Evolutionary conservation across 2,113 vertebrate species (phyloP).

Genomic region (Garra rufa): DNA sequence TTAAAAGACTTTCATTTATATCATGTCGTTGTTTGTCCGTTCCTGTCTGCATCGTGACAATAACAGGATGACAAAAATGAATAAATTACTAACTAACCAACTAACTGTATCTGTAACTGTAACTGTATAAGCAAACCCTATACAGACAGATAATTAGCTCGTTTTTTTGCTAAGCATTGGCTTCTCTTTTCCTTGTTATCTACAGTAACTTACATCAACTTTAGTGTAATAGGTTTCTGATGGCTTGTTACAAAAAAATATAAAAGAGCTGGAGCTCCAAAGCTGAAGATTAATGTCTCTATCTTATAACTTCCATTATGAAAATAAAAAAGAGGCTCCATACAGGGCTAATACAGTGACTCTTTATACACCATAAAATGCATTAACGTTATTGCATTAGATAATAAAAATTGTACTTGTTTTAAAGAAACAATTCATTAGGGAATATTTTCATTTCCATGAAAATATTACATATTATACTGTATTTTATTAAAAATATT

Average conservation of each 20-base stretch:
- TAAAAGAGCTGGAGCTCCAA: background rate
- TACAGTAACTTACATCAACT: background rate
- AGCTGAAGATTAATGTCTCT: background rate
- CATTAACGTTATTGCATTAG: background rate
- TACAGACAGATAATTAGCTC: background rate
- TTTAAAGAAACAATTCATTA: background rate
- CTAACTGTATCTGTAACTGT: background rate
- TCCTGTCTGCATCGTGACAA: too few relatives aligned
- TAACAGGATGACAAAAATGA: too few relatives aligned
- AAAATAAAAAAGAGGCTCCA: background rate
- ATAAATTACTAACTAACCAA: background rate
- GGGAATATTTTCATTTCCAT: background rate
- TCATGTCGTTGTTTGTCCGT: too few relatives aligned
- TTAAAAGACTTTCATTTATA: too few relatives aligned
- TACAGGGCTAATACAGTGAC: background rate
- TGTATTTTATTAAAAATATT: background rate
- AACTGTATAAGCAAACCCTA: background rate
- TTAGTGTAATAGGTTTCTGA: background rate
- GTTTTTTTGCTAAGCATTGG: background rate
- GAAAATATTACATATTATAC: background rate
- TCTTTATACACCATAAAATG: background rate
- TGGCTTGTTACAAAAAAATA: background rate
- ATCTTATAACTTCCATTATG: background rate
- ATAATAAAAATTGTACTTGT: background rate
- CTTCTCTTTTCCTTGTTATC: background rate